Evolutionary conservation across 2,888 invertebrate species (phyloP).

Genomic region (Coremacera marginata): DNA sequence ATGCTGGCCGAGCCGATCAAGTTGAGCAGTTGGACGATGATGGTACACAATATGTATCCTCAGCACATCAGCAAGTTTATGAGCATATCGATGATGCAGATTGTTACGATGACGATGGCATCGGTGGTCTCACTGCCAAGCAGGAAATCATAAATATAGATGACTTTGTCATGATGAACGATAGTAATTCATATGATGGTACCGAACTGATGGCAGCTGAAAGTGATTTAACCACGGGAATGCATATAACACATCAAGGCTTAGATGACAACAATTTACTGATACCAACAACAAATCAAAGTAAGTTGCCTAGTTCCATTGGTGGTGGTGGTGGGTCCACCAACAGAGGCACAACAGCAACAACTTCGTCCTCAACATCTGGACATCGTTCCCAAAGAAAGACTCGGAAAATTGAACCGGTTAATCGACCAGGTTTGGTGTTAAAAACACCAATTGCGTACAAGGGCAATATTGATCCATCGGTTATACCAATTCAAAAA

Average conservation of each 20-base stretch:
- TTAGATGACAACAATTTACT: slow-evolving; percentile 56
- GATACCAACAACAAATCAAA: slow-evolving; percentile 60
- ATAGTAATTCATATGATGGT: slow-evolving; percentile 68
- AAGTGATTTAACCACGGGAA: slow-evolving; percentile 48
- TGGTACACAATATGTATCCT: slow-evolving; percentile 48
- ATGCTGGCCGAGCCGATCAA: slow-evolving; percentile 44
- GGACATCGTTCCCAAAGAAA: slow-evolving; percentile 63
- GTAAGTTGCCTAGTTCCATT: slow-evolving; percentile 50
- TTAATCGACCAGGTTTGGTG: slow-evolving; percentile 80
- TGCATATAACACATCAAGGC: slow-evolving; percentile 48
- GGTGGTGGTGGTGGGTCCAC: slow-evolving; percentile 22
- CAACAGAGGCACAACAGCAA: slow-evolving; percentile 30
- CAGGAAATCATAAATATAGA: slow-evolving; percentile 69
- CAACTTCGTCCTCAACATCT: slow-evolving; percentile 31
- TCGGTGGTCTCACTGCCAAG: slow-evolving; percentile 61
- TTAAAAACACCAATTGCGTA: slow-evolving; percentile 84
- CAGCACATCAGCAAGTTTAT: slow-evolving; percentile 59
- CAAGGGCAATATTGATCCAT: slow-evolving; percentile 83
- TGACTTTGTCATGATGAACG: slow-evolving; percentile 68
- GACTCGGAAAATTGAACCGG: slow-evolving; percentile 77
- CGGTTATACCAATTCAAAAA: slow-evolving; percentile 88
- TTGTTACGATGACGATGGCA: slow-evolving; percentile 54
- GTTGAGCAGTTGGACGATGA: slow-evolving; percentile 45
- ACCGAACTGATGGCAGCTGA: slow-evolving; percentile 62
- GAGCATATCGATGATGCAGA: slow-evolving; percentile 59